Conservation (phyloP, 2,888 invertebrate genomes). For the Drosophila meridiana region DNA sequence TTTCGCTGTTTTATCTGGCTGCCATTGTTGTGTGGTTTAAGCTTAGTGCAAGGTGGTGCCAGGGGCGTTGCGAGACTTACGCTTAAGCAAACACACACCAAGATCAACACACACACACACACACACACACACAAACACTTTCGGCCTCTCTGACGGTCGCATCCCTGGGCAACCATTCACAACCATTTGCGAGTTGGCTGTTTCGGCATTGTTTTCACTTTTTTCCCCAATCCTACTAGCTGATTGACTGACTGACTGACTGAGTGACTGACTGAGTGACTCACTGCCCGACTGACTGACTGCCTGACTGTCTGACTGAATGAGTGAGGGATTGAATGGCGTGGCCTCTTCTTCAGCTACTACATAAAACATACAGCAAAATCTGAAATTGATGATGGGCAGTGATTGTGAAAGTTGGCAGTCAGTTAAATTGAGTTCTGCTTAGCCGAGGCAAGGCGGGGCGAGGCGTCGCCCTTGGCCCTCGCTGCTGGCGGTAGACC, state of each 20-base stretch:
- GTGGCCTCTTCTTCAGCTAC: conserved; percentile 48
- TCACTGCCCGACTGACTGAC: conserved; percentile 27
- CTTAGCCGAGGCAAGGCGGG: conserved; percentile 7
- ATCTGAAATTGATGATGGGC: conserved; percentile 81
- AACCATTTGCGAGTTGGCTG: conserved; percentile 62
- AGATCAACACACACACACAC: conserved; percentile 55
- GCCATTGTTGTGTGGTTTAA: conserved; percentile 64
- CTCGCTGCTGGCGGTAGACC: not conserved
- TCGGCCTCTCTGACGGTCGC: conserved; percentile 44
- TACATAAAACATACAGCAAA: conserved; percentile 80
- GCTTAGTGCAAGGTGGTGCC: conserved; percentile 48
- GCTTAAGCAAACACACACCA: conserved; percentile 77
- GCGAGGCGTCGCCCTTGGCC: conserved; percentile 23
- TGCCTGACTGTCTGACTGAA: conserved; percentile 13
- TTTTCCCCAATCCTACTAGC: conserved; percentile 37
- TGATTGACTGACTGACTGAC: conserved; percentile 32
- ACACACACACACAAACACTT: conserved; percentile 46
- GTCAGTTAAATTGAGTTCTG: conserved; percentile 80
- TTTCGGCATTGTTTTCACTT: conserved; percentile 76
- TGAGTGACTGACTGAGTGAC: conserved; percentile 13
- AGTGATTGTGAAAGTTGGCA: conserved; percentile 80
- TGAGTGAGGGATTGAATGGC: conserved; percentile 10
- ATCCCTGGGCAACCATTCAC: conserved; percentile 65
- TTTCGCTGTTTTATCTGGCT: conserved; percentile 42
- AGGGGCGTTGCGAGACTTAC: conserved; percentile 61